phyloP scores from a whole-genome alignment of 2,888 invertebrate species.

The Electrophaes corylata region DNA sequence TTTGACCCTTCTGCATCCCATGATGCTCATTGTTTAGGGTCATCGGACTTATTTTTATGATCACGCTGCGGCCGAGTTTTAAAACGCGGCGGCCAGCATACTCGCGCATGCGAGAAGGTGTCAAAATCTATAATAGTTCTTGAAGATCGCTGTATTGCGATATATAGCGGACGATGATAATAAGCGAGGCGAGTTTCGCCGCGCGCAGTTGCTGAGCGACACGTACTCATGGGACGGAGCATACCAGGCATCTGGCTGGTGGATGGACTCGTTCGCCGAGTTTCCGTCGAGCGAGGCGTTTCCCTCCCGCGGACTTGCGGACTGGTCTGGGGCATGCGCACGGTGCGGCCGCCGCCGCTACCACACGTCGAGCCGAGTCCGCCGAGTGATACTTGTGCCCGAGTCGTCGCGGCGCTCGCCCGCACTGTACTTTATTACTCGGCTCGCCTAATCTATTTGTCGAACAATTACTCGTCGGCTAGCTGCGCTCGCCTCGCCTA shows the following conservation, averaged over 20 bases:
- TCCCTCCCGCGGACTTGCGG: constrained; percentile 74
- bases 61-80: constrained; percentile 79
- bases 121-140: constrained; percentile 82
- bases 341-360: constrained; percentile 42
- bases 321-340: constrained; percentile 73
- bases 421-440: constrained; percentile 73
- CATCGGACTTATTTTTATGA: constrained; percentile 75
- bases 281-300: constrained; percentile 69
- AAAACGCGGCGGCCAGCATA: constrained; percentile 81
- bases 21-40: constrained; percentile 63
- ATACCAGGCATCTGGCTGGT: constrained; percentile 67
- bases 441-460: constrained; percentile 61
- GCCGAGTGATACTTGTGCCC: constrained; percentile 39
- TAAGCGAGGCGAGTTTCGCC: constrained; percentile 57
- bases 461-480: constrained; percentile 62
- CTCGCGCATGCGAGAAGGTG: constrained; percentile 82
- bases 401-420: constrained; percentile 52
- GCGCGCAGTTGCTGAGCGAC: constrained; percentile 50
- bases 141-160: constrained; percentile 68
- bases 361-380: constrained; percentile 63
- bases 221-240: constrained; percentile 61
- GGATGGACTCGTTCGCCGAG: constrained; percentile 18
- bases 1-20: constrained; percentile 48
- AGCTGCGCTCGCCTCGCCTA: constrained; percentile 51
- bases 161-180: constrained; percentile 56